Evolutionary conservation across 2,113 vertebrate genomes (phyloP).

Genomic region (Ifrita kowaldi): DNA sequence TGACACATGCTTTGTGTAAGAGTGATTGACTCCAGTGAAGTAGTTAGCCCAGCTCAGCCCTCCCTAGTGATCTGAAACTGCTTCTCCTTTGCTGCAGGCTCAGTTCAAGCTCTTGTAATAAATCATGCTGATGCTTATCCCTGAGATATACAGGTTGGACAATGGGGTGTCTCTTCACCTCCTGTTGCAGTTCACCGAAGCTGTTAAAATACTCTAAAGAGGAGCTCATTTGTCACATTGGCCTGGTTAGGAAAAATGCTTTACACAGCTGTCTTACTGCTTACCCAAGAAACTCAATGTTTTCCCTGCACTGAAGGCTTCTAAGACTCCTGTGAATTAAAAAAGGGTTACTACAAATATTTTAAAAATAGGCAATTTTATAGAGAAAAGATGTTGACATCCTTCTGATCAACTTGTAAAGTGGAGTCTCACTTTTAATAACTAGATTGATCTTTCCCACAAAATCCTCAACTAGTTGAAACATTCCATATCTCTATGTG

Average conservation of each 20-base stretch:
- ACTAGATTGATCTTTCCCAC: neutral
- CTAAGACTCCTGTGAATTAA: neutral
- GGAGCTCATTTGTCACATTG: slow-evolving; percentile 3
- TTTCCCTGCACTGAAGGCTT: neutral
- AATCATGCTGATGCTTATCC: neutral
- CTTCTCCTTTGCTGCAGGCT: slow-evolving; percentile 18
- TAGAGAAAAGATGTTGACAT: neutral
- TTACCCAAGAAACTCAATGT: neutral
- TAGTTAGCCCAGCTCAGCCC: neutral
- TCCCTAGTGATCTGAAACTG: slow-evolving; percentile 6
- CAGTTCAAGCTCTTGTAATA: neutral
- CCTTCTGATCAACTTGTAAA: neutral
- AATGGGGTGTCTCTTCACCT: neutral
- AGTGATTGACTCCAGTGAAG: neutral
- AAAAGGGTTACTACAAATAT: neutral
- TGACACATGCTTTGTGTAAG: slow-evolving; percentile 50
- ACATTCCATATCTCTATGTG: neutral
- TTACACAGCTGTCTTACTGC: neutral
- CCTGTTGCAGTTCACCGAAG: neutral
- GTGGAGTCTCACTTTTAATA: neutral
- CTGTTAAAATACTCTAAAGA: neutral
- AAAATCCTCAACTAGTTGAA: neutral
- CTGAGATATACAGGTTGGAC: neutral
- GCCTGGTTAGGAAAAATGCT: neutral
- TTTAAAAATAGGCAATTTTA: neutral